A percentile compares a stretch with the other conserved stretches of the same genome.
These are phyloP conservation scores for Brachionus koreanus DNA, from an alignment of 1,140 invertebrate species.

Conservation along the genomic window DNA sequence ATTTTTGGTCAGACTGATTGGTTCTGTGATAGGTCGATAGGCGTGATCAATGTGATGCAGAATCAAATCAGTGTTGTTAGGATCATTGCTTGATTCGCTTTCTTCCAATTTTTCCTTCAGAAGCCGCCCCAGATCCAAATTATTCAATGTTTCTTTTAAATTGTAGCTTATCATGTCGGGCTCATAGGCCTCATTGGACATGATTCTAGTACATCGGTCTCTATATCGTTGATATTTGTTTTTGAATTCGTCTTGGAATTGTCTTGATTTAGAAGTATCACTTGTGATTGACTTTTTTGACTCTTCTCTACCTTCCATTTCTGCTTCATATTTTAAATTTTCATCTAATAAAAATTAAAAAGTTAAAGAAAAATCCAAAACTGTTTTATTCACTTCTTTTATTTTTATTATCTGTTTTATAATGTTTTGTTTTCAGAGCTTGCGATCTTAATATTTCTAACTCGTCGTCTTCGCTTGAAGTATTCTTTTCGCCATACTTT, in stretches of 20 bases:
- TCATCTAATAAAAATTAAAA: background rate
- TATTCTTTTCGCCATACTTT: background rate
- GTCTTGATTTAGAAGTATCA: background rate
- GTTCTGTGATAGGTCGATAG: constrained; percentile 19
- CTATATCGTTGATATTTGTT: constrained; percentile 18
- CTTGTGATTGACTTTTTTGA: background rate
- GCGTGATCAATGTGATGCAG: constrained; percentile 1
- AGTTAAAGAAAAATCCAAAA: background rate
- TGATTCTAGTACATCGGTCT: background rate
- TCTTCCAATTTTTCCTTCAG: background rate
- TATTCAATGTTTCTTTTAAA: constrained; percentile 18
- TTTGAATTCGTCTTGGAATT: background rate
- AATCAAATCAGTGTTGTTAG: background rate
- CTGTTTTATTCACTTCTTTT: background rate
- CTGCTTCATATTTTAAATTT: background rate
- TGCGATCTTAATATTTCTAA: background rate
- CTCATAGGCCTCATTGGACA: constrained; percentile 31
- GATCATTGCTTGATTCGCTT: background rate
- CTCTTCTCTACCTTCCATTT: background rate
- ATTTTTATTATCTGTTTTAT: background rate
- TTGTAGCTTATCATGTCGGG: background rate
- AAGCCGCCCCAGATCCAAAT: background rate
- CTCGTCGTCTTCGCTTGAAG: background rate
- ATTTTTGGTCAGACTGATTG: background rate
- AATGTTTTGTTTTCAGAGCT: background rate